Conservation (phyloP, 2,113 vertebrate species). For the Lagenorhynchus albirostris region DNA sequence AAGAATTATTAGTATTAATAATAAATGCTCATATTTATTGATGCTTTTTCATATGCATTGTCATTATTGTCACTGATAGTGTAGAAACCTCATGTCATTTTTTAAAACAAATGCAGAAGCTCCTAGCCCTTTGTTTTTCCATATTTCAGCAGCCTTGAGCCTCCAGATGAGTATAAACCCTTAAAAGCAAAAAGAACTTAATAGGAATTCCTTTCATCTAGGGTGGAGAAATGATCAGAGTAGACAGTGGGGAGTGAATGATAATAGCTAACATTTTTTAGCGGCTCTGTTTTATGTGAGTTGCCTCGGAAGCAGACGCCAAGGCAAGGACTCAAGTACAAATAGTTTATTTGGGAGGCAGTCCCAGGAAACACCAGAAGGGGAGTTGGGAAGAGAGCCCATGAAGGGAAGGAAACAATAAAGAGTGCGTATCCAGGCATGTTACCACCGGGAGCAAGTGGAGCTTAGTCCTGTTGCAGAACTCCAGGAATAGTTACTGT, state of each 20-base stretch:
- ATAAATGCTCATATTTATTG: not conserved
- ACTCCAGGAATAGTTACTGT: not conserved
- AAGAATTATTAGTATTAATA: not conserved
- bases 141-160: not conserved
- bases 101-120: conserved; percentile 19
- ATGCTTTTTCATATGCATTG: not conserved
- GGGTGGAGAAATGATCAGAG: not conserved
- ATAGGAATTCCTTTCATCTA: not conserved
- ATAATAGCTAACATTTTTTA: not conserved
- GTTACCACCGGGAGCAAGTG: not conserved
- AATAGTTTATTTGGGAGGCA: not conserved
- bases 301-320: not conserved
- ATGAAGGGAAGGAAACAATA: not conserved
- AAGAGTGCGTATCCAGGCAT: not conserved
- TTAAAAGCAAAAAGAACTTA: not conserved
- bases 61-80: not conserved
- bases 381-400: not conserved
- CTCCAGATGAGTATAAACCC: not conserved
- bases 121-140: not conserved
- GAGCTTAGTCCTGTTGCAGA: not conserved
- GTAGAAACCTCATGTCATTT: not conserved
- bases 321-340: not conserved
- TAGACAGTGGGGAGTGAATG: not conserved
- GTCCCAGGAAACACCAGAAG: not conserved
- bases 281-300: not conserved